Percentiles rank a stretch among this genome's conserved stretches.
Evolutionary conservation across 2,888 invertebrate species (phyloP).

Genomic region (Ectobius pallidus): DNA sequence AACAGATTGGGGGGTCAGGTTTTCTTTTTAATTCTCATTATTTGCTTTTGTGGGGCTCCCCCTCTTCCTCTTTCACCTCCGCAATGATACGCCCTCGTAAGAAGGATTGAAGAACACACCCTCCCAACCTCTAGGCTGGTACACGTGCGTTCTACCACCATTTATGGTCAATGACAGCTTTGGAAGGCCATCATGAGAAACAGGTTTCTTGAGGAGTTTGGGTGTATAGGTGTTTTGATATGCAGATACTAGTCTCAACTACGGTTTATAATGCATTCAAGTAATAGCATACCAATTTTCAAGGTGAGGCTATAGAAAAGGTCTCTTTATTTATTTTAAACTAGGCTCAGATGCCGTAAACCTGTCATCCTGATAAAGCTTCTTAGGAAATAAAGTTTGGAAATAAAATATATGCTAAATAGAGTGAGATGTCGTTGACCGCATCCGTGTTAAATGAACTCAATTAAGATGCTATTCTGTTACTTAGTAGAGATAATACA

Average conservation of each 20-base stretch:
- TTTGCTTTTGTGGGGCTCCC: too few species aligned
- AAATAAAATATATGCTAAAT: too few species aligned
- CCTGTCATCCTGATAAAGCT: neutral
- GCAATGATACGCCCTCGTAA: neutral
- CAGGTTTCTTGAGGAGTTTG: constrained; percentile 34
- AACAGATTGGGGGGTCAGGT: too few species aligned
- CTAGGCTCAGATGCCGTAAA: neutral
- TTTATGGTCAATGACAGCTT: constrained; percentile 28
- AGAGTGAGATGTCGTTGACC: too few species aligned
- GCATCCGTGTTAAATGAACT: neutral
- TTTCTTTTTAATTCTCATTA: too few species aligned
- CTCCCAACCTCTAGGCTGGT: constrained; percentile 20
- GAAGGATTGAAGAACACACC: constrained; percentile 27
- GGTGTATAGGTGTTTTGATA: constrained; percentile 36
- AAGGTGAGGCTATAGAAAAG: neutral
- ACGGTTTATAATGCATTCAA: too few species aligned
- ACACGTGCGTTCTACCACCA: constrained; percentile 33
- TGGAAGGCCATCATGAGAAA: constrained; percentile 29
- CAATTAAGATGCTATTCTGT: neutral
- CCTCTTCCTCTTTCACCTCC: too few species aligned
- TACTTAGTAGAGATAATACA: neutral
- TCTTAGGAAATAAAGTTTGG: neutral
- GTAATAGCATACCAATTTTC: constrained; percentile 12
- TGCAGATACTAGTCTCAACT: constrained; percentile 25
- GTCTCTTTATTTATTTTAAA: neutral